Evolutionary conservation across 2,888 invertebrate species (phyloP).

Genomic region (Perizoma flavofasciatum): DNA sequence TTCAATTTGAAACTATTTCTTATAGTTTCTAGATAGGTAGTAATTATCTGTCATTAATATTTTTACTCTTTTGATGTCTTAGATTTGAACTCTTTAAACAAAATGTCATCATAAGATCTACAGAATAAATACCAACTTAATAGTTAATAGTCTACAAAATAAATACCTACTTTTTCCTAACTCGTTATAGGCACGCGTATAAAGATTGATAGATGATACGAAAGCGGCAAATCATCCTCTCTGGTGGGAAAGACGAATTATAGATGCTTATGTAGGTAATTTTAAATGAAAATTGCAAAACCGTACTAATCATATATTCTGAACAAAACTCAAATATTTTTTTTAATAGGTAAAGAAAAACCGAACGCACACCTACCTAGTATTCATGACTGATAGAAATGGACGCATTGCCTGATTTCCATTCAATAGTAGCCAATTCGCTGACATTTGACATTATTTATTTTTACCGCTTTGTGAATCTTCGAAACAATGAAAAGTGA

Average conservation of each 20-base stretch:
- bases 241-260: neutral
- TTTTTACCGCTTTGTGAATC: neutral
- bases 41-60: too few species aligned
- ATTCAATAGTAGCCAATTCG: slow-evolving; percentile 46
- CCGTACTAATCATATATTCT: neutral
- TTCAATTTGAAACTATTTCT: too few species aligned
- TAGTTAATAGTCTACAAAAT: too few species aligned
- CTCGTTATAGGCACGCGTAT: slow-evolving; percentile 12
- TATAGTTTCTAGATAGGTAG: too few species aligned
- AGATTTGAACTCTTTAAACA: too few species aligned
- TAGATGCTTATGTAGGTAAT: neutral
- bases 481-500: neutral
- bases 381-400: slow-evolving; percentile 52
- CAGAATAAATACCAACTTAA: neutral
- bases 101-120: too few species aligned
- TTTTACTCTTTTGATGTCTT: too few species aligned
- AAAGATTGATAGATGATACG: slow-evolving; percentile 29
- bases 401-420: slow-evolving; percentile 53
- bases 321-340: too few species aligned
- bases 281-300: neutral
- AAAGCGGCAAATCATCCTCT: slow-evolving; percentile 22
- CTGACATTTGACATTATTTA: slow-evolving; percentile 37
- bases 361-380: slow-evolving; percentile 9
- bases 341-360: too few species aligned
- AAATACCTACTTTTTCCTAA: neutral